A percentile compares a stretch with the other conserved stretches of the same genome.
Conservation (phyloP, 2,113 vertebrate species). For the Syngnathus typhle region DNA sequence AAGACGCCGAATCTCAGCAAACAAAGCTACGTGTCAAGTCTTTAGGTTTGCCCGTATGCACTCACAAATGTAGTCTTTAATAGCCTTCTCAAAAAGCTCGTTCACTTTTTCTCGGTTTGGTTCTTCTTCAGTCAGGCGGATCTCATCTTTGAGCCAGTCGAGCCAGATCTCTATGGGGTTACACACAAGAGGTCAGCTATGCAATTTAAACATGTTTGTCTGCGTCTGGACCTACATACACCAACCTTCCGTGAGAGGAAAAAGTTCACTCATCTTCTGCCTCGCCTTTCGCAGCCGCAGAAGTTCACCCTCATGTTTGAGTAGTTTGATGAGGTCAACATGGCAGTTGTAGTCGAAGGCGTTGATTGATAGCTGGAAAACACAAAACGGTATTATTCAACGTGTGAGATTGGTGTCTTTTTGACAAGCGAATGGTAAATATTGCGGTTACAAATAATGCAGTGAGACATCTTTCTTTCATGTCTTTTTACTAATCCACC, state of each 20-base stretch:
- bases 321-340: conserved; percentile 89
- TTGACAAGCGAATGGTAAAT: neutral
- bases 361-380: conserved; percentile 85
- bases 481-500: neutral
- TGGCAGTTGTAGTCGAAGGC: conserved; percentile 95
- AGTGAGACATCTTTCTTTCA: neutral
- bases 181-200: conserved; percentile 11
- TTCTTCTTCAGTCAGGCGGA: conserved; percentile 78
- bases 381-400: neutral
- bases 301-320: conserved; percentile 87
- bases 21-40: neutral
- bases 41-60: neutral
- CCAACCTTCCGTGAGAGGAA: conserved; percentile 92
- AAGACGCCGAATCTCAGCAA: neutral
- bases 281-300: conserved; percentile 79
- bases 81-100: conserved; percentile 86
- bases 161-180: conserved; percentile 86
- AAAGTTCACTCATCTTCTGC: conserved; percentile 96
- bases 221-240: conserved; percentile 1
- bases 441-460: neutral
- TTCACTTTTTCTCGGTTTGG: conserved; percentile 82
- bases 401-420: neutral
- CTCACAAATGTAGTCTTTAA: conserved; percentile 96
- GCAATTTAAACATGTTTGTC: neutral
- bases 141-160: conserved; percentile 95